Percentiles rank a stretch among this genome's conserved stretches.
phyloP scores from a whole-genome alignment of 2,888 invertebrate genomes.

The Deroplatys truncata region DNA sequence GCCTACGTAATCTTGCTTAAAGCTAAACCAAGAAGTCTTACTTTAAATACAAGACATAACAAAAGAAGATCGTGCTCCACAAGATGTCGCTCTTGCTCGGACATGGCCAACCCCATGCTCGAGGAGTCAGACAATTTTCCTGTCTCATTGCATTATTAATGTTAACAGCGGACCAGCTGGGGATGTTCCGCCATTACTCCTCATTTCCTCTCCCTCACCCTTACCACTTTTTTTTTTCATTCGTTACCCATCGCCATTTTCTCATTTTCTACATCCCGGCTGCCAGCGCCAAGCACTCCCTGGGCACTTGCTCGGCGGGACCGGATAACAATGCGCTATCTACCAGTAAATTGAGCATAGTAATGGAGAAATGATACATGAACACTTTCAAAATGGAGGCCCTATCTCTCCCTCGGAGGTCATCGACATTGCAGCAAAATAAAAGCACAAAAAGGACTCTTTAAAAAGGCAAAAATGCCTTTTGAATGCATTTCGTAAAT shows the following conservation, averaged over 20 bases:
- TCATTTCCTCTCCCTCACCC: conserved; percentile 6
- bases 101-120: background rate
- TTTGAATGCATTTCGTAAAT: too few species aligned
- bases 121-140: conserved; percentile 13
- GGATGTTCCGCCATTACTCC: conserved; percentile 16
- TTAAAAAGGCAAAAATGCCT: too few species aligned
- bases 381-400: background rate
- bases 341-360: conserved; percentile 4
- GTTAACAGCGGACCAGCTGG: conserved; percentile 13
- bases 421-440: background rate
- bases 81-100: background rate
- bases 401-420: background rate
- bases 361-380: conserved; percentile 10
- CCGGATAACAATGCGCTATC: conserved; percentile 6
- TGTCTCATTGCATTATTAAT: conserved; percentile 16
- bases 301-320: background rate
- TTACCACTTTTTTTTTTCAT: background rate
- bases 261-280: conserved; percentile 6
- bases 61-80: too few species aligned
- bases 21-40: background rate
- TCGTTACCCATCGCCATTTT: conserved; percentile 13
- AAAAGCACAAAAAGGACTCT: too few species aligned
- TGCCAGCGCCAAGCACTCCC: conserved; percentile 7
- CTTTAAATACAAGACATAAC: background rate
- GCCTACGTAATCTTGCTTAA: too few species aligned